Evolutionary conservation across 1,140 invertebrate genomes (phyloP).

Genomic region (Apis mellifera): DNA sequence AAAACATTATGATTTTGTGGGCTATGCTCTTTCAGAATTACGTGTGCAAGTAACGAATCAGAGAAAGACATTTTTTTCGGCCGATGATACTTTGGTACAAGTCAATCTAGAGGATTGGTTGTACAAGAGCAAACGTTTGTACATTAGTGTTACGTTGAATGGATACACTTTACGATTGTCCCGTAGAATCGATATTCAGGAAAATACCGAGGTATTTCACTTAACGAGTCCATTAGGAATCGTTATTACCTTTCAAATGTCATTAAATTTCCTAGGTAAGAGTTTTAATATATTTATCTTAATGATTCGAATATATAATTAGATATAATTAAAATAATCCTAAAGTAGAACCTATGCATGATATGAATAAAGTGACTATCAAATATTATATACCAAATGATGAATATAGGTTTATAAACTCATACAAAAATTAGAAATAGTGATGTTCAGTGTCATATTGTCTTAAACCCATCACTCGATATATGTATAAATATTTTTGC

Average conservation of each 20-base stretch:
- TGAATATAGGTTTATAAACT: too few species aligned
- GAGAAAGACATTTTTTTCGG: slow-evolving; percentile 76
- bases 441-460: too few species aligned
- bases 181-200: slow-evolving; percentile 67
- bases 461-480: too few species aligned
- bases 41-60: slow-evolving; percentile 80
- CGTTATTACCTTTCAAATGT: slow-evolving; percentile 64
- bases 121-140: slow-evolving; percentile 75
- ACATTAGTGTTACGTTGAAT: slow-evolving; percentile 73
- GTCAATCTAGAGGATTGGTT: slow-evolving; percentile 78
- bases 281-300: too few species aligned
- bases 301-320: too few species aligned
- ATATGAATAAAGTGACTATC: too few species aligned
- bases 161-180: slow-evolving; percentile 65
- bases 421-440: too few species aligned
- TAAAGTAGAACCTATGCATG: too few species aligned
- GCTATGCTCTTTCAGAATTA: slow-evolving; percentile 78
- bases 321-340: too few species aligned
- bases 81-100: slow-evolving; percentile 78
- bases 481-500: too few species aligned
- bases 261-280: not conserved
- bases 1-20: slow-evolving; percentile 62
- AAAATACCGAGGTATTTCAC: slow-evolving; percentile 70
- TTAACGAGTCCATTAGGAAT: slow-evolving; percentile 63
- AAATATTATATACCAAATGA: too few species aligned